Percentiles rank a stretch among this genome's conserved stretches.
phyloP scores from a whole-genome alignment of 2,113 vertebrate species.

The Erinaceus europaeus region DNA sequence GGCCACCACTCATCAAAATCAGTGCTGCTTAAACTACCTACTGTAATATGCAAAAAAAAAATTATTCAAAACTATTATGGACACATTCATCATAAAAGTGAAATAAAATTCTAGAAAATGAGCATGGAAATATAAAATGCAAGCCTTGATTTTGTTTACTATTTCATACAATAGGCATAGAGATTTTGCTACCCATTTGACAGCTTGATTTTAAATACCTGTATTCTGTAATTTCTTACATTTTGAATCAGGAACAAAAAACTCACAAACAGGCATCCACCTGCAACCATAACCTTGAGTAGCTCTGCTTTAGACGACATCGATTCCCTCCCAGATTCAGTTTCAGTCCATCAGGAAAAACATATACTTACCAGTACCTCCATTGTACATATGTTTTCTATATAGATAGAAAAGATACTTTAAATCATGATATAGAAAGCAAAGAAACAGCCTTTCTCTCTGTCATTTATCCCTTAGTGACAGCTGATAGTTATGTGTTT shows the following conservation, averaged over 20 bases:
- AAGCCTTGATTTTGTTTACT: conserved; percentile 33
- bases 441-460: background rate
- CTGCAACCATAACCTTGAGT: background rate
- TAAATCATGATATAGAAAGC: background rate
- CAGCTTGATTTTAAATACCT: conserved; percentile 32
- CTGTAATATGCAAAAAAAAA: background rate
- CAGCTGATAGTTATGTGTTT: background rate
- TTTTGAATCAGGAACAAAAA: background rate
- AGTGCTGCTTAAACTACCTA: background rate
- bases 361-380: background rate
- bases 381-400: background rate
- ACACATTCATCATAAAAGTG: conserved; percentile 13
- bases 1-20: background rate
- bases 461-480: background rate
- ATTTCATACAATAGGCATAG: background rate
- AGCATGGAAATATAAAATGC: conserved; percentile 21
- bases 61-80: conserved; percentile 25
- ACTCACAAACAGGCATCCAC: background rate
- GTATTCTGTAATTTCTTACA: background rate
- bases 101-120: conserved; percentile 43
- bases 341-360: background rate
- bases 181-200: conserved; percentile 19
- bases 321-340: background rate
- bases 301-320: background rate
- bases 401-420: background rate